Percentiles rank a stretch among this genome's conserved stretches.
These are phyloP conservation scores for Zaprionus capensis DNA, from an alignment of 1,140 invertebrate genomes.

Conservation along the genomic window DNA sequence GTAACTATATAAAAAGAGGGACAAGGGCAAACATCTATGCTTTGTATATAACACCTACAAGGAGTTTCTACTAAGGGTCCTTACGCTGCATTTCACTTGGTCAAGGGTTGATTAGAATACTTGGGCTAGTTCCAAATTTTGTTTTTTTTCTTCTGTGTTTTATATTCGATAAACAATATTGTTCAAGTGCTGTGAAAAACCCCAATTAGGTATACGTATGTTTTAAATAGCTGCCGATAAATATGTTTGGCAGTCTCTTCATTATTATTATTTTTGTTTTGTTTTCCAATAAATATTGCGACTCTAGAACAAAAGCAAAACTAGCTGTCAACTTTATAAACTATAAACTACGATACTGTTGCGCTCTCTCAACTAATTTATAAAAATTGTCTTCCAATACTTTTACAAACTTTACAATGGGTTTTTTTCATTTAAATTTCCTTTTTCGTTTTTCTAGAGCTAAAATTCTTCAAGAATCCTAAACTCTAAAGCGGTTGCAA, in stretches of 20 bases:
- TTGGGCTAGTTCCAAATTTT: constrained; percentile 39
- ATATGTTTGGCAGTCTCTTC: constrained; percentile 30
- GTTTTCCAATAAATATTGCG: constrained; percentile 39
- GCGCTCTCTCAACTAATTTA: constrained; percentile 46
- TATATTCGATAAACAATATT: constrained; percentile 65
- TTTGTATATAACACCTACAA: constrained; percentile 41
- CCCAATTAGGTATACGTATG: constrained; percentile 34
- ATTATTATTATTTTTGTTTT: constrained; percentile 26
- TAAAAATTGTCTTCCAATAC: constrained; percentile 64
- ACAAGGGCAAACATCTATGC: constrained; percentile 54
- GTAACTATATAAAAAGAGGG: constrained; percentile 48
- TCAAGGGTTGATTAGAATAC: constrained; percentile 60
- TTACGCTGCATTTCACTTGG: constrained; percentile 62
- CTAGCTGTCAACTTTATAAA: constrained; percentile 10
- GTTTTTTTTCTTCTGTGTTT: background rate
- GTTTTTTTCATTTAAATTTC: constrained; percentile 14
- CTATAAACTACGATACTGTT: constrained; percentile 49
- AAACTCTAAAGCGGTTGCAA: constrained; percentile 72
- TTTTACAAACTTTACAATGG: constrained; percentile 41
- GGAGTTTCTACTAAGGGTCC: constrained; percentile 55
- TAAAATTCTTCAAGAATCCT: constrained; percentile 64
- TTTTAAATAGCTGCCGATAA: constrained; percentile 46
- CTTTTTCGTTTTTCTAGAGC: constrained; percentile 23
- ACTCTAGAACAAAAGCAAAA: constrained; percentile 18
- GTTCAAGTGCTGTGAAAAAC: constrained; percentile 50